phyloP scores from a whole-genome alignment of 2,797 vertebrate species.

The Acanthis flammea region DNA sequence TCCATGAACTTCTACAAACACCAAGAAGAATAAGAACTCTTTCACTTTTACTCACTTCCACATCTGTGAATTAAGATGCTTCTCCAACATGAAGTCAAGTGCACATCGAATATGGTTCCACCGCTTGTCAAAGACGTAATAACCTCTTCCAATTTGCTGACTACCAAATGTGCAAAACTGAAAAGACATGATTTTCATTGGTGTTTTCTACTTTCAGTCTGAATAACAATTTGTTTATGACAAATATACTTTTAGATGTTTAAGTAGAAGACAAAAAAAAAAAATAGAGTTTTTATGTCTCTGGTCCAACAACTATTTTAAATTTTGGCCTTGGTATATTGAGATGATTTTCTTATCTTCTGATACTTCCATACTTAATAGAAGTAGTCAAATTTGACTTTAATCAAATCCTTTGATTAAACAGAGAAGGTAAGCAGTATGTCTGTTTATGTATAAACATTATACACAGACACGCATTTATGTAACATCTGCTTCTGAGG shows the following conservation, averaged over 20 bases:
- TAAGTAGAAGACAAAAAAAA: background rate
- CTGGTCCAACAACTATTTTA: background rate
- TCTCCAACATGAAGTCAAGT: constrained; percentile 94
- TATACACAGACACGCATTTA: background rate
- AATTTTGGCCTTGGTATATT: background rate
- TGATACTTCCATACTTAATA: background rate
- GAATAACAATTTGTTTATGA: background rate
- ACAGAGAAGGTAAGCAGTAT: background rate
- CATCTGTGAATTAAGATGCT: constrained; percentile 95
- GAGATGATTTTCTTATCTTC: background rate
- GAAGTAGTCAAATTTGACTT: background rate
- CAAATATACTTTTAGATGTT: background rate
- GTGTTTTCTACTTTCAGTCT: background rate
- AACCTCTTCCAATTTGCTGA: constrained; percentile 93
- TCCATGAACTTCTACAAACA: background rate
- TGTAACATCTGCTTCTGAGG: background rate
- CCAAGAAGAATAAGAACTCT: background rate
- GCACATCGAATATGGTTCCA: constrained; percentile 93
- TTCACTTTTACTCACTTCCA: constrained; percentile 89
- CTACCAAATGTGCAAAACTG: constrained; percentile 98
- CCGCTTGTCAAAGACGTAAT: constrained; percentile 92
- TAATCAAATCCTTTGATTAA: background rate
- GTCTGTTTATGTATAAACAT: background rate
- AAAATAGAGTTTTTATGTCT: background rate
- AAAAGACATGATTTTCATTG: constrained; percentile 34